A percentile compares a stretch with the other conserved stretches of the same genome.
Conservation (phyloP, 2,888 invertebrate species). For the Xiphydria camelus region DNA sequence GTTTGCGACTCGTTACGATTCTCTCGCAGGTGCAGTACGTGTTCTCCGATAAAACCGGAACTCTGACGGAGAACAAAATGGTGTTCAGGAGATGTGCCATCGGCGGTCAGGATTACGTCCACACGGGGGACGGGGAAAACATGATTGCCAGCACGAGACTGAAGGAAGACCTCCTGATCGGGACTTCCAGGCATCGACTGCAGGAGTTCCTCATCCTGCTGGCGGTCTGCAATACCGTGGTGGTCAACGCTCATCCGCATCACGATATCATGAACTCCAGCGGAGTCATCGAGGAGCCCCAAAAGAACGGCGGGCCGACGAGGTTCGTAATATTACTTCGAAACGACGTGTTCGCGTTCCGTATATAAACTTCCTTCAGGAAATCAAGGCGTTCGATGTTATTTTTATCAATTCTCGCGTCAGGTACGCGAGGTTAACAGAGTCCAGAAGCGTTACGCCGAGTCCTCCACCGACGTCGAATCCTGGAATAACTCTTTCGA, state of each 20-base stretch:
- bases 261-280: conserved; percentile 74
- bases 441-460: conserved; percentile 76
- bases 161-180: conserved; percentile 62
- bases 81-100: conserved; percentile 90
- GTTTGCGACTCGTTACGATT: not conserved
- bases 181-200: conserved; percentile 68
- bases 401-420: too few species aligned
- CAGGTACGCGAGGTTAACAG: conserved; percentile 72
- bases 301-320: conserved; percentile 40
- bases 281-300: conserved; percentile 63
- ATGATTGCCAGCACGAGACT: conserved; percentile 61
- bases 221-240: conserved; percentile 95
- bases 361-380: not conserved
- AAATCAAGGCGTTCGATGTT: too few species aligned
- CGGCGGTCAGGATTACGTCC: conserved; percentile 87
- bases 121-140: conserved; percentile 71
- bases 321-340: conserved; percentile 37
- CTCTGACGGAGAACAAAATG: conserved; percentile 97
- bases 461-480: conserved; percentile 67
- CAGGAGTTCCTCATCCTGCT: conserved; percentile 89
- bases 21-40: conserved; percentile 74
- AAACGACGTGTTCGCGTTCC: too few species aligned
- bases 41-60: conserved; percentile 98
- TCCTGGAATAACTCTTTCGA: conserved; percentile 33
- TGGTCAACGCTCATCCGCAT: conserved; percentile 86